phyloP scores from a whole-genome alignment of 2,888 invertebrate genomes.

The Coremacera marginata region DNA sequence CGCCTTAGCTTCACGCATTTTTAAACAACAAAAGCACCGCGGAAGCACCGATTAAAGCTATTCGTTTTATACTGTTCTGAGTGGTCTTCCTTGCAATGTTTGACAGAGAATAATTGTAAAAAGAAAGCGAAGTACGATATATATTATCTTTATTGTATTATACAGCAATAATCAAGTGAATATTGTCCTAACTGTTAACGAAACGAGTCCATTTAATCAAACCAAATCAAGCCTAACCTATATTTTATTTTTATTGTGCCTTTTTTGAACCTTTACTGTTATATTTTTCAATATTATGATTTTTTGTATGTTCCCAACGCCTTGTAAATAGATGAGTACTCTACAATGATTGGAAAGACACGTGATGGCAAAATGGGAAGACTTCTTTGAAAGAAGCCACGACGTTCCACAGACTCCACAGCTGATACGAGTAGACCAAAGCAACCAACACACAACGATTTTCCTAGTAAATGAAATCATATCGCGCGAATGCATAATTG shows the following conservation, averaged over 20 bases:
- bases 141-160: no score
- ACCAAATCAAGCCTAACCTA: background rate
- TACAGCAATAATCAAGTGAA: no score
- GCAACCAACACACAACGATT: slow-evolving; percentile 18
- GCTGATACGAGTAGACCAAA: background rate
- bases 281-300: slow-evolving; percentile 20
- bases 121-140: no score
- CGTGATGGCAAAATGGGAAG: slow-evolving; percentile 69
- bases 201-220: no score
- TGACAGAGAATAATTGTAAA: no score
- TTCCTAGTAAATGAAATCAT: slow-evolving; percentile 26
- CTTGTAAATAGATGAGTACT: slow-evolving; percentile 69
- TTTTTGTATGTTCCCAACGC: slow-evolving; percentile 30
- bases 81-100: no score
- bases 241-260: background rate
- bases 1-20: background rate
- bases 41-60: background rate
- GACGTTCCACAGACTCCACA: slow-evolving; percentile 24
- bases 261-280: background rate
- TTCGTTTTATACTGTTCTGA: no score
- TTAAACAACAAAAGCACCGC: background rate
- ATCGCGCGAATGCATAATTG: slow-evolving; percentile 23
- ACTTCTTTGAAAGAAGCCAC: slow-evolving; percentile 64
- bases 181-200: no score
- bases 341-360: slow-evolving; percentile 70